Percentiles rank a stretch among this genome's conserved stretches.
Evolutionary conservation across 2,797 vertebrate genomes (phyloP).

Genomic region (Tokudaia tokunoshimensis): DNA sequence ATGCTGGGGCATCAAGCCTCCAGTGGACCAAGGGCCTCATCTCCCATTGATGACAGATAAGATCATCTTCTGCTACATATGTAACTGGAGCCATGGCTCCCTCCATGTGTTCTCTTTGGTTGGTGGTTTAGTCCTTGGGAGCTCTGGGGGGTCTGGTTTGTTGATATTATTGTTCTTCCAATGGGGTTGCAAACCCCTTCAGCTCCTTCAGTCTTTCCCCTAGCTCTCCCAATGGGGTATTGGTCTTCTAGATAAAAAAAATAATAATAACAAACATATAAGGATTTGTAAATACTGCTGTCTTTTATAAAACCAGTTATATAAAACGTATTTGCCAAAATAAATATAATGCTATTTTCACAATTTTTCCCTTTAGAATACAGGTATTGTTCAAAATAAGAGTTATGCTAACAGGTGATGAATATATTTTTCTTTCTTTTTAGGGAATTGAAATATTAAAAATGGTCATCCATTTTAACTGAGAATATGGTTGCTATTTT

Average conservation of each 20-base stretch:
- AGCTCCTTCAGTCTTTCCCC: no score
- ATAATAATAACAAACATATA: neutral
- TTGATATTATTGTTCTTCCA: no score
- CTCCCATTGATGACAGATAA: no score
- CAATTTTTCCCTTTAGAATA: constrained; percentile 13
- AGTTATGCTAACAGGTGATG: neutral
- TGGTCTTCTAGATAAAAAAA: neutral
- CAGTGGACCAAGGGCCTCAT: no score
- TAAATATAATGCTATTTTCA: constrained; percentile 8
- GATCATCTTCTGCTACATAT: no score
- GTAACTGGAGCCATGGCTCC: no score
- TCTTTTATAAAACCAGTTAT: neutral
- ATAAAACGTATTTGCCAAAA: neutral
- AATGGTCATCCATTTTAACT: neutral
- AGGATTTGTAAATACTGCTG: neutral
- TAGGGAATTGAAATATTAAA: neutral
- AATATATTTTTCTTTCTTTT: constrained; percentile 15
- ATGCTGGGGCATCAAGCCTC: no score
- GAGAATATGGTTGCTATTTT: neutral
- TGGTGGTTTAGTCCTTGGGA: no score
- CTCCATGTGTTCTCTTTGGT: no score
- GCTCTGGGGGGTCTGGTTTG: no score
- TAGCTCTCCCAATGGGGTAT: no score
- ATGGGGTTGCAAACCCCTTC: no score
- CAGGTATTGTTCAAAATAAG: neutral